Percentiles rank a stretch among this genome's conserved stretches.
These are phyloP conservation scores for Cordilura impudica DNA, from an alignment of 2,888 invertebrate genomes.

Conservation along the genomic window DNA sequence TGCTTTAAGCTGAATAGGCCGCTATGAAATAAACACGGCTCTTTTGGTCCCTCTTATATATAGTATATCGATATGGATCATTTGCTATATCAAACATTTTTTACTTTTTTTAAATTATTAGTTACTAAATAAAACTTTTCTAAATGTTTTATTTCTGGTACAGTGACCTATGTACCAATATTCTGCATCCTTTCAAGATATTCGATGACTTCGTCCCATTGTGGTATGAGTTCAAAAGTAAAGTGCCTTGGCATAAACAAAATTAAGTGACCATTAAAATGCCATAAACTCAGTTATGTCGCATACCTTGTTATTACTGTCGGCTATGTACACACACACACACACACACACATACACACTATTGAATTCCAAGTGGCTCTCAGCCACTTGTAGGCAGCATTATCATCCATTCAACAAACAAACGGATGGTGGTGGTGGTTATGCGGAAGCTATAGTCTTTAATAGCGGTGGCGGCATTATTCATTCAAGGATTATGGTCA, in stretches of 20 bases:
- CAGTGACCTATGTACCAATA: no score
- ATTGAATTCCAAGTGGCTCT: not conserved
- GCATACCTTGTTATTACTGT: slow-evolving; percentile 61
- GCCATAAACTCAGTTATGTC: slow-evolving; percentile 77
- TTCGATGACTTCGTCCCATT: no score
- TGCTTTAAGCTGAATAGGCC: no score
- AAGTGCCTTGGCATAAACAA: slow-evolving; percentile 74
- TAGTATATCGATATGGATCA: no score
- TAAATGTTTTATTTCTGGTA: no score
- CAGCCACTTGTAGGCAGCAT: slow-evolving; percentile 1
- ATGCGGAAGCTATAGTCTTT: slow-evolving; percentile 43
- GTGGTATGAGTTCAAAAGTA: slow-evolving; percentile 41
- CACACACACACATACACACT: not conserved
- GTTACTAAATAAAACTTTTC: no score
- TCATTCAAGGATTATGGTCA: slow-evolving; percentile 58
- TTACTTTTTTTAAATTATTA: no score
- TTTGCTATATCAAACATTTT: no score
- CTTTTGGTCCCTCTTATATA: no score
- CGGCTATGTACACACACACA: slow-evolving; percentile 2
- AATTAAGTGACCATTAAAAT: slow-evolving; percentile 79
- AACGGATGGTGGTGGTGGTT: slow-evolving; percentile 30
- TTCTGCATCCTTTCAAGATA: no score
- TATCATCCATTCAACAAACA: not conserved
- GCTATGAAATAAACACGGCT: no score
- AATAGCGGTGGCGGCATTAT: slow-evolving; percentile 54